Conservation (phyloP, 1,140 invertebrate genomes). For the Wasmannia auropunctata region DNA sequence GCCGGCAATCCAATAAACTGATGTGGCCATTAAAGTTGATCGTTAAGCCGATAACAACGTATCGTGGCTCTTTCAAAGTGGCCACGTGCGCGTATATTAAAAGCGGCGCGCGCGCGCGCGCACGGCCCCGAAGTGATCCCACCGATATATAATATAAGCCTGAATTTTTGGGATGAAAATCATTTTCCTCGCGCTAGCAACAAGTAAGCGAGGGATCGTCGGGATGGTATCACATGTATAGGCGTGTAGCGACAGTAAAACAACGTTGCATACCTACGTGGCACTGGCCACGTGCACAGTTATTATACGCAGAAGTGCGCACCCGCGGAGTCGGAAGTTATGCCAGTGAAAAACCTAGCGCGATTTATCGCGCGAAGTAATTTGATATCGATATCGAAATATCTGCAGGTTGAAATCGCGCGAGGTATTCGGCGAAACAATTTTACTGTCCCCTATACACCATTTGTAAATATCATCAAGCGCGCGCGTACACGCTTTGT, state of each 20-base stretch:
- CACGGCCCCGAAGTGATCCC: background rate
- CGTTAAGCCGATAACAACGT: conserved; percentile 58
- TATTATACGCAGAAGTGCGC: background rate
- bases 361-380: conserved; percentile 5
- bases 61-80: conserved; percentile 28
- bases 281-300: no score
- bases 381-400: background rate
- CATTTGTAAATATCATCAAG: conserved; percentile 16
- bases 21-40: conserved; percentile 65
- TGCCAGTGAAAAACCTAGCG: background rate
- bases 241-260: background rate
- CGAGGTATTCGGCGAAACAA: conserved; percentile 10
- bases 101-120: conserved; percentile 7
- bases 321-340: background rate
- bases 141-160: conserved; percentile 8
- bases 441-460: background rate
- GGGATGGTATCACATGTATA: background rate
- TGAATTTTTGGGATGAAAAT: conserved; percentile 51
- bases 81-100: conserved; percentile 31
- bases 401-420: conserved; percentile 16
- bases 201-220: conserved; percentile 49
- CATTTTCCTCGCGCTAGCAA: conserved; percentile 51
- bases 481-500: conserved; percentile 2
- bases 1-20: conserved; percentile 59
- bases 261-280: background rate